phyloP scores from a whole-genome alignment of 92 coral and sea anemone species.

The Ricordea florida region DNA sequence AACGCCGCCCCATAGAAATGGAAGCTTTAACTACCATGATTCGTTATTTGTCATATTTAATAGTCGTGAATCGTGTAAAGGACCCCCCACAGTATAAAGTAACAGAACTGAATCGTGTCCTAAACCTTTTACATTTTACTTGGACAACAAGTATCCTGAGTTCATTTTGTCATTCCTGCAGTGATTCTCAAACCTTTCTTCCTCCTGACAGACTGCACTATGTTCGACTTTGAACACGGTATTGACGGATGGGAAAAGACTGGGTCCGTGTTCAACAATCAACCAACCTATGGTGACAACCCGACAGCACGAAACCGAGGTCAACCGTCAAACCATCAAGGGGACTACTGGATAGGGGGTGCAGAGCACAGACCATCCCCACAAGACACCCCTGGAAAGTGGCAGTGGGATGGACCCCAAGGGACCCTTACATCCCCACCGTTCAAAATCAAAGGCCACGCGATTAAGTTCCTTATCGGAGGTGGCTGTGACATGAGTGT shows the following conservation, averaged over 20 bases:
- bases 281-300: slow-evolving; percentile 12
- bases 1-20: too few relatives aligned
- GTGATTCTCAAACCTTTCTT: too few relatives aligned
- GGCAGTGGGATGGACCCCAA: neutral
- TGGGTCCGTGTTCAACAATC: neutral
- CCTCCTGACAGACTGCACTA: too few relatives aligned
- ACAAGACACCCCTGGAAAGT: neutral
- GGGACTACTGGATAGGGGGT: slow-evolving; percentile 2
- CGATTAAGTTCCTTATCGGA: slow-evolving; percentile 20
- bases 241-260: neutral
- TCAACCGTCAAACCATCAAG: slow-evolving; percentile 2
- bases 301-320: slow-evolving; percentile 5
- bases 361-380: neutral
- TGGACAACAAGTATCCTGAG: too few relatives aligned
- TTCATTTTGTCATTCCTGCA: too few relatives aligned
- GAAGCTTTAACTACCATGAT: too few relatives aligned
- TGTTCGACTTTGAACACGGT: neutral
- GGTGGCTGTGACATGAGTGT: slow-evolving; percentile 22
- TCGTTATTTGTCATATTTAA: too few relatives aligned
- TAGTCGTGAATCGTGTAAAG: too few relatives aligned
- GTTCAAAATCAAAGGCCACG: neutral
- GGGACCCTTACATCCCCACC: slow-evolving; percentile 11
- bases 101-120: too few relatives aligned
- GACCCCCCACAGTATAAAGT: too few relatives aligned
- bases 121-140: too few relatives aligned